These are phyloP conservation scores for Zygaena filipendulae DNA, from an alignment of 2,888 invertebrate genomes.

Conservation along the genomic window DNA sequence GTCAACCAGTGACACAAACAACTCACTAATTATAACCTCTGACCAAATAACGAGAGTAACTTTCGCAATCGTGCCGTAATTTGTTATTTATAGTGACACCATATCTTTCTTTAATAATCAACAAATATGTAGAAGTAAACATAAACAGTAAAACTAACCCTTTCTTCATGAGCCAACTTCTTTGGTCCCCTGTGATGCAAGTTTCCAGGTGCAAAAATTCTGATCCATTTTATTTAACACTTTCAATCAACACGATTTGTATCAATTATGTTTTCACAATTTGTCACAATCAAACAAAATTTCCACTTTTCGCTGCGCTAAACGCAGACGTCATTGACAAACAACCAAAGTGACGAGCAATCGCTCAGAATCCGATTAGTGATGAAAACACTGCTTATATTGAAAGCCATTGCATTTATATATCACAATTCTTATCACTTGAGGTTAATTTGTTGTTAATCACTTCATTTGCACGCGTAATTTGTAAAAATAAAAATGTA, in stretches of 20 bases:
- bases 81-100: too few relatives aligned
- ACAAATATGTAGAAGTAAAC: slow-evolving; percentile 30
- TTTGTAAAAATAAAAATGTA: slow-evolving; percentile 65
- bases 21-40: neutral
- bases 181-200: slow-evolving; percentile 56
- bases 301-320: slow-evolving; percentile 67
- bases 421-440: slow-evolving; percentile 64
- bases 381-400: slow-evolving; percentile 56
- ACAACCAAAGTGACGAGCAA: slow-evolving; percentile 66
- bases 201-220: slow-evolving; percentile 53
- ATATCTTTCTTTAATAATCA: neutral
- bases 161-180: slow-evolving; percentile 67
- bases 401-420: slow-evolving; percentile 47
- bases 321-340: slow-evolving; percentile 69
- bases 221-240: slow-evolving; percentile 63
- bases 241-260: slow-evolving; percentile 54
- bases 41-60: too few relatives aligned
- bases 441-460: slow-evolving; percentile 53
- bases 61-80: too few relatives aligned
- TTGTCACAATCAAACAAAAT: slow-evolving; percentile 66
- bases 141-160: slow-evolving; percentile 48
- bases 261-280: slow-evolving; percentile 58
- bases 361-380: slow-evolving; percentile 60
- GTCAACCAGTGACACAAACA: neutral
- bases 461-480: slow-evolving; percentile 49